Base-by-base conservation (phyloP, 2,797 vertebrate genomes). In the Periophthalmus magnuspinnatus region DNA sequence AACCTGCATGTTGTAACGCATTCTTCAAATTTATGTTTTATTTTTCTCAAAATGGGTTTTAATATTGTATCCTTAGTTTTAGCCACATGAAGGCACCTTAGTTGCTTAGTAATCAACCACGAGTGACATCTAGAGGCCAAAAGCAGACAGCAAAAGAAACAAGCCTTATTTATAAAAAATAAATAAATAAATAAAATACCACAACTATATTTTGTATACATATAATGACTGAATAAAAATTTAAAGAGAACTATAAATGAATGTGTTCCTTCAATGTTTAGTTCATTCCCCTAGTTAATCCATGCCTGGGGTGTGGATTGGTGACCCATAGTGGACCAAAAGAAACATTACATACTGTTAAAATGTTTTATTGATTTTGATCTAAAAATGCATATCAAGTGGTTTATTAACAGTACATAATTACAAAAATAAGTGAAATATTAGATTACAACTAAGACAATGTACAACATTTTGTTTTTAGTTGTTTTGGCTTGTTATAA, bases 81-180 rank as follows among this genome's bases (percentile, higher is more conserved):
- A 22, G 52, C n/a, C 19, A 21, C 8, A 11, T 22, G n/a, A 54
- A 54, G 6, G n/a, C n/a, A 55, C 7, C 50, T 55, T 24, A 16
- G 38, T 16, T 41, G 13, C 1, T 28, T 13, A 32, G 55, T 28
- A 76, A 22, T 67, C 32, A 61, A 54, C 74, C 65, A 72, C 50
- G 33, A 32, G 36, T 10, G 87, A 70, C 88, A 89, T 71, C 88
- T 88, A 81, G 82, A 71, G 89, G 77, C 13, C 19, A 19, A 79
- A 68, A 56, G 32, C 16, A 9, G 7, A 76, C 17, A 1, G 61
- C 65, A 76, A 2, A 50, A 21, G 65, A 81, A n/a, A 36, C 16
- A 17, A 34, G 9, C 21, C 19, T 48, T 48, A 13, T 48, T 13
- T 7, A n/a, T 19, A 5, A 10, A 41, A 41, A 10, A 41, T 41